These are phyloP conservation scores for Chiloscyllium plagiosum DNA, from an alignment of 2,113 vertebrate species.

Conservation along the genomic window DNA sequence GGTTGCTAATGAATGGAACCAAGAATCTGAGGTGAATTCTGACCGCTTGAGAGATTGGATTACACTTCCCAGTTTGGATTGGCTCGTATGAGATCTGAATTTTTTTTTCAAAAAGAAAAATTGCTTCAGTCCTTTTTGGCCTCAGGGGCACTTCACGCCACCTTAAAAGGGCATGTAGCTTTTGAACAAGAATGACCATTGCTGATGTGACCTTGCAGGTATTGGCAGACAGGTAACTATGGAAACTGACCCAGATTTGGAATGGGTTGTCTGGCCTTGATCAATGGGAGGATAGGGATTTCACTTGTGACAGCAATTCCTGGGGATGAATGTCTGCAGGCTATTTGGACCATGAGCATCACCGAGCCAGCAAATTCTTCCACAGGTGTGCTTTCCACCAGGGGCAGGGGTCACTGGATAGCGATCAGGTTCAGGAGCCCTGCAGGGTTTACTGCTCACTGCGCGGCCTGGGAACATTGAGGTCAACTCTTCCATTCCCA, in stretches of 20 bases:
- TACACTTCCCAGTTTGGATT: background rate
- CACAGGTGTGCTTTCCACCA: background rate
- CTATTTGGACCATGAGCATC: background rate
- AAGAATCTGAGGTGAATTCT: background rate
- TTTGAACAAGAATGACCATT: background rate
- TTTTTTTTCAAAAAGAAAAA: background rate
- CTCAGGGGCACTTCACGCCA: background rate
- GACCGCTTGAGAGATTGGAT: background rate
- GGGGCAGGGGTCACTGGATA: constrained; percentile 29
- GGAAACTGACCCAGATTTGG: background rate
- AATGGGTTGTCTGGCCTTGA: background rate
- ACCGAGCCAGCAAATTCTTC: background rate
- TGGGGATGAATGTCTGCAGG: background rate
- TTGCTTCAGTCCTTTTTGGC: background rate
- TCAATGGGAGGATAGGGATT: background rate
- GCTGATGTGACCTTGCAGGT: background rate
- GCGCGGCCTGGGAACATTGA: background rate
- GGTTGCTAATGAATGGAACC: background rate
- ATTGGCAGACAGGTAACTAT: background rate
- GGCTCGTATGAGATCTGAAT: no score
- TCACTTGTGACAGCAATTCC: background rate
- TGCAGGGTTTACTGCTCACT: background rate
- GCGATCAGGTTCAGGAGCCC: constrained; percentile 14
- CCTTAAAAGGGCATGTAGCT: background rate
- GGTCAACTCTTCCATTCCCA: constrained; percentile 10